Evolutionary conservation across 2,888 invertebrate species (phyloP).

Genomic region (Oxycera nigricornis): DNA sequence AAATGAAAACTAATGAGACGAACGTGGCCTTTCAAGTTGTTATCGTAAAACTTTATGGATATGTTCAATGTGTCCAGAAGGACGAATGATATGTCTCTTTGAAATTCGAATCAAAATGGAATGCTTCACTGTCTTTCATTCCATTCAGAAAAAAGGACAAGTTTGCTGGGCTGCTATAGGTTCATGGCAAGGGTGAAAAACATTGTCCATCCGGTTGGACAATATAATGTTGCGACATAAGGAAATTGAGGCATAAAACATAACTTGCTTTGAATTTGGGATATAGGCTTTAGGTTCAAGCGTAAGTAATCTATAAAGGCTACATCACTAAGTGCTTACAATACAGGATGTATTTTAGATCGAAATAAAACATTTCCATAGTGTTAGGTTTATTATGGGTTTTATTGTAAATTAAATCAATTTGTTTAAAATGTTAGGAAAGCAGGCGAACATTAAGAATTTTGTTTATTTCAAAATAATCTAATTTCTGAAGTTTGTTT

Average conservation of each 20-base stretch:
- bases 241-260: conserved; percentile 41
- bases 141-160: no score
- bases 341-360: conserved; percentile 2
- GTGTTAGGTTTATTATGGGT: neutral
- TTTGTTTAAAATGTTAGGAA: neutral
- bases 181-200: no score
- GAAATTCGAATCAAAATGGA: conserved; percentile 14
- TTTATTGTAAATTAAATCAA: conserved; percentile 25
- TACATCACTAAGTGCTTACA: neutral
- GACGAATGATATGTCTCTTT: conserved; percentile 32
- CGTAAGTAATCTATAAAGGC: neutral
- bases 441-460: neutral
- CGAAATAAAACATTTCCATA: neutral
- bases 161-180: no score
- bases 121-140: neutral
- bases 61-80: conserved; percentile 41
- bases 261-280: conserved; percentile 33
- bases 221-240: conserved; percentile 34
- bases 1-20: conserved; percentile 48
- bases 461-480: no score
- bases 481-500: no score
- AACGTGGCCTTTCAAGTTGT: conserved; percentile 48
- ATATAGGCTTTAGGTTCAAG: conserved; percentile 7
- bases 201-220: conserved; percentile 28
- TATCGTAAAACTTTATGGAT: conserved; percentile 47